Base-by-base conservation (phyloP, 2,113 vertebrate species). In the Chloropsis cyanopogon region DNA sequence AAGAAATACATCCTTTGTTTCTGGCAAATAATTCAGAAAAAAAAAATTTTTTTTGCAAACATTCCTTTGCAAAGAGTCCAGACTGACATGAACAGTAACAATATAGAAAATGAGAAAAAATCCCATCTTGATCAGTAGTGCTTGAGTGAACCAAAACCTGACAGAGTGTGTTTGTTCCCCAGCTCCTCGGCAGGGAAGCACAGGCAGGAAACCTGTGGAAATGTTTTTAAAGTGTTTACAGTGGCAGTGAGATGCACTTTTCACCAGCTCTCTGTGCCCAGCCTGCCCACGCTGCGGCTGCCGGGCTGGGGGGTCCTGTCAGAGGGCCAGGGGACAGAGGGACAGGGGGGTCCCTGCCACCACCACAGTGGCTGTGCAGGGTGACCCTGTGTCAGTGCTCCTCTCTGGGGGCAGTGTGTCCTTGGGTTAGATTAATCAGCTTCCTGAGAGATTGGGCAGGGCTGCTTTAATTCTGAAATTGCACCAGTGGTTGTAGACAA, bases 401-500 rank as follows among this genome's bases (percentile, higher is more conserved):
- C 52, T 46, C 59, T 47, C 16, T 20, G 46, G 28, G 65, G 37
- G 16, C 23, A 39, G 3, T 6, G 5, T 14, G 33, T 16, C 60
- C 47, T 54, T n/a, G 2, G 16, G 21, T 50, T 64, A 21, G 21
- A 42, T 33, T 23, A 13, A 37, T 33, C 49, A 14, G 5, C 28
- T 47, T 35, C 28, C 65, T 2, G 4, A 41, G 47, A 56, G 54
- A 17, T 3, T 4, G 22, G 61, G 28, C 26, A 61, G 1, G 2
- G n/a, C 52, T 33, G 47, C 54, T 61, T 21, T 49, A 37, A 49
- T n/a, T 63, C 26, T 33, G n/a, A 26, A 50, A 12, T 4, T 21
- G 3, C 26, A 24, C 2, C 0, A 2, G 14, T 20, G 31, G 35
- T 5, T 60, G 39, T 26, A 29, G 59, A 22, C 1, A 2, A 13